Base-by-base conservation (phyloP, 2,888 invertebrate species). In the Acrobeloides nanus region DNA sequence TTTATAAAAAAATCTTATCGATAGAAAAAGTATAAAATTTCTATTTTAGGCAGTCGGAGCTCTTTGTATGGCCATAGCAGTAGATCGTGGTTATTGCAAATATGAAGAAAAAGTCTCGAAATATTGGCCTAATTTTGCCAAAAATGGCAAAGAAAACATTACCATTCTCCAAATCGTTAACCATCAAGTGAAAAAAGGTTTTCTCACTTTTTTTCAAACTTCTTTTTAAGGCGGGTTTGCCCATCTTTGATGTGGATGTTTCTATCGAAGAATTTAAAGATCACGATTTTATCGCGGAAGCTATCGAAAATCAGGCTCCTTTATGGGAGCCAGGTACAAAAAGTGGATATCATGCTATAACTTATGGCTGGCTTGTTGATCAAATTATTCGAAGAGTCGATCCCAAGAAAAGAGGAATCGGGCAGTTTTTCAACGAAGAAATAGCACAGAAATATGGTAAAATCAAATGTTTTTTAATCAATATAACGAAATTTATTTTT, bases 281-380 rank as follows among this genome's bases (percentile, higher is more conserved):
- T 53, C 67, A 70, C 27, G 63, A 66, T 4, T 46, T 56, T 0
- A 64, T 77, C 32, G 68, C 74, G n/a, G 33, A 52, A 12, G 41
- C 76, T 7, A 48, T 75, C 5, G 76, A 74, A 26, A 43, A 63
- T 7, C 74, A 74, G 44, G 57, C 42, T 42, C 70, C 70, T 3
- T 60, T 63, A 44, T 71, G 70, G 70, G 46, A 45, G 21, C 70
- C 43, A 1, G 68, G 71, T 10, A 46, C 53, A 8, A 53, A 64
- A 10, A 60, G 66, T 45, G 77, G 75, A 17, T 77, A 77, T 59
- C 77, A 77, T 59, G 74, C 69, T 3, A 51, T 76, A 7, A 75
- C 76, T 17, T 72, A 68, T 49, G 78, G 76, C n/a, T 68, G 76
- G 62, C 74, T 75, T 33, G 67, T 75, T 7, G 76, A 77, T 53